phyloP scores from a whole-genome alignment of 2,113 vertebrate genomes.

The Ginglymostoma cirratum region DNA sequence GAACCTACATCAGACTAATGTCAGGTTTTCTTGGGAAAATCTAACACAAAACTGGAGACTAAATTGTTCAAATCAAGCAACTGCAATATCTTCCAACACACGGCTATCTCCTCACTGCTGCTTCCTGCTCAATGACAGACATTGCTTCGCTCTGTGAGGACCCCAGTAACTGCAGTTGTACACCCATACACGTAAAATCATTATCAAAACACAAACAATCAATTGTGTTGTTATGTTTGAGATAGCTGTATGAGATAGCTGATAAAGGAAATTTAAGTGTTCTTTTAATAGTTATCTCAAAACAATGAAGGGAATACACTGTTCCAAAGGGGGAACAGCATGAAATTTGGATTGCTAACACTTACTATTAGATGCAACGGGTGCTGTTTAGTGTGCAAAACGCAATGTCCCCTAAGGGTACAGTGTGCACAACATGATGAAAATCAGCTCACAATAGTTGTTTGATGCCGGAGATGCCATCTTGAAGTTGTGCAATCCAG shows the following conservation, averaged over 20 bases:
- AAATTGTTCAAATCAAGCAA: not conserved
- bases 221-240: not conserved
- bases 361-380: not conserved
- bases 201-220: not conserved
- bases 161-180: not conserved
- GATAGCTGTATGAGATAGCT: not conserved
- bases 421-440: not conserved
- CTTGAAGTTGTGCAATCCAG: not conserved
- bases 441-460: not conserved
- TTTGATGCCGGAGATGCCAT: not conserved
- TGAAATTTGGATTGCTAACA: not conserved
- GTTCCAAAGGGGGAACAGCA: not conserved
- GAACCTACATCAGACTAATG: not conserved
- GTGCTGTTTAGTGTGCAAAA: not conserved
- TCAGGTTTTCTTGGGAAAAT: not conserved
- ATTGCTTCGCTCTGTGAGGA: not conserved
- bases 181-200: not conserved
- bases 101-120: not conserved
- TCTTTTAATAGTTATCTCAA: not conserved
- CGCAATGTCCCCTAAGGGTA: not conserved
- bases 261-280: not conserved
- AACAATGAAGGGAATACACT: not conserved
- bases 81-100: not conserved
- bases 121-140: not conserved
- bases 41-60: not conserved